Percentiles rank a stretch among this genome's conserved stretches.
Conservation (phyloP, 2,888 invertebrate genomes). For the Phalera bucephala region DNA sequence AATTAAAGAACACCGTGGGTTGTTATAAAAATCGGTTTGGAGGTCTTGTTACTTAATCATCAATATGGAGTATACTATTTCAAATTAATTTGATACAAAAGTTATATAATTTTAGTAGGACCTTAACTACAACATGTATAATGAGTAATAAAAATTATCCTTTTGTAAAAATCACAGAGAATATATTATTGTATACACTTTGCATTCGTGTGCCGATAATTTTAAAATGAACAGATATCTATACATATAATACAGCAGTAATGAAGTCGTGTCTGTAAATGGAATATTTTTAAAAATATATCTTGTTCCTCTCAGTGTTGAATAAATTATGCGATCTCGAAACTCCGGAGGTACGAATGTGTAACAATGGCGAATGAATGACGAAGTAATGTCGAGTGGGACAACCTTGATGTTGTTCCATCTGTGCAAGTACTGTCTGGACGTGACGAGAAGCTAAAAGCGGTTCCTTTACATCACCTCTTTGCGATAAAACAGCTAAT, state of each 20-base stretch:
- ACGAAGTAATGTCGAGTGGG: conserved; percentile 5
- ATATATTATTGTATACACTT: conserved; percentile 9
- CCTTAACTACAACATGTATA: too few species aligned
- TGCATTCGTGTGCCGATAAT: conserved; percentile 5
- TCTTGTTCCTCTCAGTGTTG: conserved; percentile 25
- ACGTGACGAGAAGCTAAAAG: conserved; percentile 11
- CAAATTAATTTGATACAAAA: too few species aligned
- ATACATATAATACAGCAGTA: too few species aligned
- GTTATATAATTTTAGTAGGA: too few species aligned
- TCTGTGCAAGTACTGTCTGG: conserved; percentile 6
- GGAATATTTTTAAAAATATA: too few species aligned
- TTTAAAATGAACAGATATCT: too few species aligned
- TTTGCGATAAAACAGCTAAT: conserved; percentile 8
- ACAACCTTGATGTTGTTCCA: conserved; percentile 10
- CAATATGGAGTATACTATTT: too few species aligned
- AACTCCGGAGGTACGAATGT: conserved; percentile 10
- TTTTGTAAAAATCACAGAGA: background rate
- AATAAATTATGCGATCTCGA: conserved; percentile 16
- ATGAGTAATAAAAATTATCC: too few species aligned
- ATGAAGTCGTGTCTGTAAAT: too few species aligned
- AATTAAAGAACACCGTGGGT: too few species aligned
- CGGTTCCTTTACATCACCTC: background rate
- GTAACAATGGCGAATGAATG: conserved; percentile 11
- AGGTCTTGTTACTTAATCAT: too few species aligned
- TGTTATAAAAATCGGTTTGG: too few species aligned